These are phyloP conservation scores for Microcebus ravelobensis DNA, from an alignment of 2,113 vertebrate genomes.

Conservation along the genomic window DNA sequence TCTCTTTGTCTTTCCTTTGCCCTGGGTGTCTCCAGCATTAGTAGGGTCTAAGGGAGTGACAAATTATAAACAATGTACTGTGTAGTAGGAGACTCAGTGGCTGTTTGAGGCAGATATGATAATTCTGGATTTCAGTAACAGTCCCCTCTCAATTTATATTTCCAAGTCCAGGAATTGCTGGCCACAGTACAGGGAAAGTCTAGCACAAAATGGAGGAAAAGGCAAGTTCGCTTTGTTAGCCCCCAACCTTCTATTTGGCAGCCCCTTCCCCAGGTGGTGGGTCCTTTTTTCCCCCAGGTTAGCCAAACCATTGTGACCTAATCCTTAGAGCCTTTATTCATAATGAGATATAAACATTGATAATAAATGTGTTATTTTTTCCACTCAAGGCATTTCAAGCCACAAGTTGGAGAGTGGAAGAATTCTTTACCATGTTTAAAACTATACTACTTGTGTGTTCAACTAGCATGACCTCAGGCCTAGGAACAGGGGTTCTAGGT, in stretches of 20 bases:
- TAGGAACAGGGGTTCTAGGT: neutral
- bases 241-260: neutral
- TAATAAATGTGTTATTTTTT: constrained; percentile 1
- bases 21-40: constrained; percentile 8
- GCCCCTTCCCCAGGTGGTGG: neutral
- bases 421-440: constrained; percentile 6
- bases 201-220: constrained; percentile 22
- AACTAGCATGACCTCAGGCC: neutral
- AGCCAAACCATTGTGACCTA: constrained; percentile 4
- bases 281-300: neutral
- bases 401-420: neutral
- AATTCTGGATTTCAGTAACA: neutral
- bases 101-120: neutral
- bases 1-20: constrained; percentile 58
- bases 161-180: neutral
- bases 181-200: neutral
- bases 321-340: constrained; percentile 1
- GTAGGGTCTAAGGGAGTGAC: neutral
- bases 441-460: neutral
- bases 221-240: neutral
- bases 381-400: constrained; percentile 3
- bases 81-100: neutral
- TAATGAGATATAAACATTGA: neutral
- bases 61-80: neutral
- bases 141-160: neutral